Evolutionary conservation across 2,113 vertebrate species (phyloP), one percentile per base, ranked within the genome.

Genomic region (Rhadina sibilatrix): DNA sequence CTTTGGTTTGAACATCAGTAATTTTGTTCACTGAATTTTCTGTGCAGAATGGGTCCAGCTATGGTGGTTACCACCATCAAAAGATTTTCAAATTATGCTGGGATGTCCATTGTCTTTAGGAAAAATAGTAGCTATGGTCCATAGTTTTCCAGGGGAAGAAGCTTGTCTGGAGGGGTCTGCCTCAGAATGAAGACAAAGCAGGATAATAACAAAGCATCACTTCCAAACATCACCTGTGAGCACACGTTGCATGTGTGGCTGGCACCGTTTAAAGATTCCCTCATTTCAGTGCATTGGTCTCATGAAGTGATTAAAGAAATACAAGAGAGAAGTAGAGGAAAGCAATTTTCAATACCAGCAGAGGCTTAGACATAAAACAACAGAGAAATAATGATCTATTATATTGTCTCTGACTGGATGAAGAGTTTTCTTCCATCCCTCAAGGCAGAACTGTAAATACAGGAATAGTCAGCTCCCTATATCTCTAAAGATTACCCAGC

Each of bases 311-410:
- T 57, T 60, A 70, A 40, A 63, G 71, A 56, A 77, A 60, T 25
- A 64, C 28, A 42, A 44, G n/a, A 82, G 6, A 74, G 17, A 95
- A 85, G 33, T 8, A 50, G 33, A 75, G 11, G 23, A 83, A 74
- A 90, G 35, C 6, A 66, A 56, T 87, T 93, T 88, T 84, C 52
- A 78, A 35, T 60, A 65, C 23, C 49, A 90, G 42, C 44, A 78
- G 46, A 90, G 28, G 33, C 22, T 81, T 92, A 90, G 88, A 63
- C 44, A 88, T 56, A 57, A 90, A 90, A 28, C 35, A 95, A 63
- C 56, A 56, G 31, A 93, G 27, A 96, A 96, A 90, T 93, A 64
- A 87, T 81, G 9, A 60, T 68, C 40, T 44, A 94, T 54, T 83
- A 10, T 60, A 81, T 75, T 68, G 64, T 84, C 52, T 91, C 70